Evolutionary conservation across 2,797 vertebrate genomes (phyloP).

Genomic region (Sebastes nivosus): DNA sequence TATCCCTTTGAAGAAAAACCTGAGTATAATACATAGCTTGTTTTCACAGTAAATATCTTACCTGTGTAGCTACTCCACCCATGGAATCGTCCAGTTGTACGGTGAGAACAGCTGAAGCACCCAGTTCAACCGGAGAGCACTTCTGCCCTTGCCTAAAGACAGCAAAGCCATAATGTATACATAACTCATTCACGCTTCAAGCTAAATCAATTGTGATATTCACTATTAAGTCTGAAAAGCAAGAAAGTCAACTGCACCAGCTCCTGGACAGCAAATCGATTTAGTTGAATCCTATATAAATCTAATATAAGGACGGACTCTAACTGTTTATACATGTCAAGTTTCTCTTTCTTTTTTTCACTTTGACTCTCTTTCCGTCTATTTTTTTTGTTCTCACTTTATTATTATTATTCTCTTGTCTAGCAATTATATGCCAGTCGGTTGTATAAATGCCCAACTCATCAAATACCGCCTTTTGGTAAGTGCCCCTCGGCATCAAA

Average conservation of each 20-base stretch:
- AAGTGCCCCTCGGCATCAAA: too few relatives aligned
- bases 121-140: slow-evolving; percentile 74
- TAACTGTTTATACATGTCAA: background rate
- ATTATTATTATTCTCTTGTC: background rate
- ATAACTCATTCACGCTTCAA: background rate
- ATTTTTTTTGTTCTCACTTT: background rate
- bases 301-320: background rate
- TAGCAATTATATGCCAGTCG: background rate
- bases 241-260: background rate
- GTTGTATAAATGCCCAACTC: too few relatives aligned
- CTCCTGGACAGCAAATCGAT: background rate
- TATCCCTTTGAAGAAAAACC: background rate
- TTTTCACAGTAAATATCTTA: slow-evolving; percentile 34
- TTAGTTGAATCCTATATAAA: background rate
- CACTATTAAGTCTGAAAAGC: background rate
- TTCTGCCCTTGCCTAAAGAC: slow-evolving; percentile 81
- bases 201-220: background rate
- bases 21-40: background rate
- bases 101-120: slow-evolving; percentile 78
- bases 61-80: slow-evolving; percentile 81
- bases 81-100: slow-evolving; percentile 77
- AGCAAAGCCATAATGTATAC: background rate
- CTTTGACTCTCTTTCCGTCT: background rate
- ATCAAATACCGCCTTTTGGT: too few relatives aligned
- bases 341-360: background rate